Percentiles rank a stretch among this genome's conserved stretches.
Evolutionary conservation across 2,888 invertebrate species (phyloP).

Genomic region (Melieria omissa): DNA sequence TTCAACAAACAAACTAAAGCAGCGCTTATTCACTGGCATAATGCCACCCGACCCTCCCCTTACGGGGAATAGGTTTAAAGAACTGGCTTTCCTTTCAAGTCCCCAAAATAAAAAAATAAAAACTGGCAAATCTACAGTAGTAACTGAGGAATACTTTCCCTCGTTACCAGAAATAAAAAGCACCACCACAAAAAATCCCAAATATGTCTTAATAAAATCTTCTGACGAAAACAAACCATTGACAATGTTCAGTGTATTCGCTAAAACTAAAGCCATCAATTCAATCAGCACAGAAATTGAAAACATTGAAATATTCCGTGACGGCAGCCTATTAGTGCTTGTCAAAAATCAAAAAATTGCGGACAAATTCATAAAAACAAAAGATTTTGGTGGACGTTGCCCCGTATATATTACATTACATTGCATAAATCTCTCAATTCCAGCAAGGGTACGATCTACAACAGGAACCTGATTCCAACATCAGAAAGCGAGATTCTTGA

Average conservation of each 20-base stretch:
- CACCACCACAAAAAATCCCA: background rate
- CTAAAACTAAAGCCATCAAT: background rate
- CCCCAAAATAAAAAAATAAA: background rate
- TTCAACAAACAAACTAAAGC: too few species aligned
- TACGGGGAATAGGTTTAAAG: background rate
- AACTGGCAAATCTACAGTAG: background rate
- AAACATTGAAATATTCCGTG: background rate
- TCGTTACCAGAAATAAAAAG: background rate
- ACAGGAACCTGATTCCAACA: background rate
- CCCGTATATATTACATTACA: background rate
- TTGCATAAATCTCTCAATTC: background rate
- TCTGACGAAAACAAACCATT: background rate
- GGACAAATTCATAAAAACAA: constrained; percentile 4
- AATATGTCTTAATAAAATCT: background rate
- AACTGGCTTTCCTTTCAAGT: background rate
- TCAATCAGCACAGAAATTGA: background rate
- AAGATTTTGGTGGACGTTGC: background rate
- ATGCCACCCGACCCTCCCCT: background rate
- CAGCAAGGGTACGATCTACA: background rate
- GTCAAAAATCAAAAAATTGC: background rate
- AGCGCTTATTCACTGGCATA: background rate
- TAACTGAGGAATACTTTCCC: background rate
- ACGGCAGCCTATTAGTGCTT: background rate
- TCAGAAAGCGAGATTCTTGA: background rate
- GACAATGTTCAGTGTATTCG: background rate